phyloP scores from a whole-genome alignment of 1,140 invertebrate species.

The Coboldia fuscipes region DNA sequence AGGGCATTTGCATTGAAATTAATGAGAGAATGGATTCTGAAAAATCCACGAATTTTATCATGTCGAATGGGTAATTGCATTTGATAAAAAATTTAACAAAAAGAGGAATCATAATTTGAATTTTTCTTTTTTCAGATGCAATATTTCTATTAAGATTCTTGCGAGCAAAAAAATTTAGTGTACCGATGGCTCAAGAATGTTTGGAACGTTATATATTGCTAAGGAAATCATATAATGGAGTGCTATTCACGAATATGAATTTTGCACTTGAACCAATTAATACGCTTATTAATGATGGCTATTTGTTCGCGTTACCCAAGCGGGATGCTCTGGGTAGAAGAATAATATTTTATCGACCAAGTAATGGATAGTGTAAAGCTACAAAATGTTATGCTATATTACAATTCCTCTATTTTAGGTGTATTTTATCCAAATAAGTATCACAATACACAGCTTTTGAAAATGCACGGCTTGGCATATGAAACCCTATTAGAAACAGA shows the following conservation, averaged over 20 bases:
- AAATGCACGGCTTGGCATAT: slow-evolving; percentile 53
- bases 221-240: slow-evolving; percentile 33
- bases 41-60: slow-evolving; percentile 45
- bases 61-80: slow-evolving; percentile 36
- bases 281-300: slow-evolving; percentile 17
- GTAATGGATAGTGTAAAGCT: slow-evolving; percentile 17
- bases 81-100: slow-evolving; percentile 4
- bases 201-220: slow-evolving; percentile 64
- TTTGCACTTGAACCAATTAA: background rate
- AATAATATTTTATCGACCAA: slow-evolving; percentile 53
- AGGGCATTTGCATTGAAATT: slow-evolving; percentile 41
- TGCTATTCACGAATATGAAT: slow-evolving; percentile 13
- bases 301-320: slow-evolving; percentile 57
- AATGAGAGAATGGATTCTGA: slow-evolving; percentile 44
- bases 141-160: slow-evolving; percentile 57
- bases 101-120: background rate
- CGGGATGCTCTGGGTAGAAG: slow-evolving; percentile 52
- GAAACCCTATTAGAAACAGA: slow-evolving; percentile 66
- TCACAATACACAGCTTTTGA: slow-evolving; percentile 56
- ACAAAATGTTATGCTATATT: background rate
- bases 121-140: slow-evolving; percentile 24
- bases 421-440: slow-evolving; percentile 63
- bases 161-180: slow-evolving; percentile 62
- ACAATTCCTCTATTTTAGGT: slow-evolving; percentile 22
- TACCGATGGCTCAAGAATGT: slow-evolving; percentile 59